Percentiles rank a stretch among this genome's conserved stretches.
Evolutionary conservation across 2,888 invertebrate genomes (phyloP).

Genomic region (Serripes groenlandicus): DNA sequence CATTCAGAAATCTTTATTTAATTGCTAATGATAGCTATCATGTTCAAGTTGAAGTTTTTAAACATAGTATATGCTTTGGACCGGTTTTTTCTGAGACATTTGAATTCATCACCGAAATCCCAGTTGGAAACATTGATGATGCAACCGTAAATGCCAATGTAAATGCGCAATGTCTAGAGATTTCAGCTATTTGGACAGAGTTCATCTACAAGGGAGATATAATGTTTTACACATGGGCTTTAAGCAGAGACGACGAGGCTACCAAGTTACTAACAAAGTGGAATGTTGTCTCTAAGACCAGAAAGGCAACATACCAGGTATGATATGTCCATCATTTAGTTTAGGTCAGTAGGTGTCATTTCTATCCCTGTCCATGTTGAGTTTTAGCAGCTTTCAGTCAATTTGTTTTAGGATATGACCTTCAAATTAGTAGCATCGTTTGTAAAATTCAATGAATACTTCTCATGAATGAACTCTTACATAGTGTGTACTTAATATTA

Average conservation of each 20-base stretch:
- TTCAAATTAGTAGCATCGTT: too few relatives aligned
- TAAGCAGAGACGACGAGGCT: slow-evolving; percentile 1
- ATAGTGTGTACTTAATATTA: too few relatives aligned
- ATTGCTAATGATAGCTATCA: background rate
- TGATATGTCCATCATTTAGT: background rate
- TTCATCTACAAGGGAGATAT: background rate
- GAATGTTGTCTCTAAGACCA: background rate
- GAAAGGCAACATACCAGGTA: background rate
- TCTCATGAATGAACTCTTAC: too few relatives aligned
- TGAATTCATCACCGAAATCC: background rate
- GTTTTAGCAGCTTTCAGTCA: too few relatives aligned
- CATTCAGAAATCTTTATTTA: background rate
- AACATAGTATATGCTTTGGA: background rate
- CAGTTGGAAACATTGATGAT: background rate
- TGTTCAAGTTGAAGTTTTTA: background rate
- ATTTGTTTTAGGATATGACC: too few relatives aligned
- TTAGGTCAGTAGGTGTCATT: slow-evolving; percentile 11
- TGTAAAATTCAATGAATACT: too few relatives aligned
- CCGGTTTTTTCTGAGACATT: background rate
- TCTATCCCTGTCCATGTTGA: too few relatives aligned
- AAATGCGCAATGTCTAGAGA: background rate
- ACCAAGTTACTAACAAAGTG: background rate
- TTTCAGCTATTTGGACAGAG: background rate
- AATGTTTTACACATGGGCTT: slow-evolving; percentile 9
- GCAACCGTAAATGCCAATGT: background rate